Base-by-base conservation (phyloP, 2,888 invertebrate species). In the Entomobrya multifasciata region DNA sequence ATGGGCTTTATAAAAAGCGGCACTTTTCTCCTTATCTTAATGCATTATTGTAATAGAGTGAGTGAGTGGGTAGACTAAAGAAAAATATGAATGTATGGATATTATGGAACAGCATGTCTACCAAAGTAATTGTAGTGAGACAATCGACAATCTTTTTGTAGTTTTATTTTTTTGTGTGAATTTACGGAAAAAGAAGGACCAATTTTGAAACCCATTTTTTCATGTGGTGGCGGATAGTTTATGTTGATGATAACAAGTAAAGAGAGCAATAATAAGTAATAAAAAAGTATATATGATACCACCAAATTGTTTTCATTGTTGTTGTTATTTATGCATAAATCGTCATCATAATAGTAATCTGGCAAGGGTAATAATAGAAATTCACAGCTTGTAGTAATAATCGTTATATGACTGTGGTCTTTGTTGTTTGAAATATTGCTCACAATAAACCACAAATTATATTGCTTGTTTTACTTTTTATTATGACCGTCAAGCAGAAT, bases 371-470 rank as follows among this genome's bases (percentile, higher is more conserved):
- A 72, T 72, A 49, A 72, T 72, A 49, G 76, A 57, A 76, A 76
- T 76, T 81, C 74, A 74, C 82, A 76, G 76, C 74, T 83, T 55
- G 52, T 82, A 74, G 60, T 70, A 65, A 76, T 83, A 74, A 74
- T 83, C 83, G 82, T 83, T 83, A 74, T 76, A 76, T 76, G 4
- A 36, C 36, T 76, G 30, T 41, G 52, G 52, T 49, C 72, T 76
- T 65, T 74, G 60, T 60, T 62, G 55, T 44, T 67, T 25, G 72
- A 79, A 78, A 72, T 78, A 85, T 85, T 85, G 79, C 79, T 57
- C 49, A 60, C 67, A 85, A 85, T 85, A 78, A 85, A 79, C 85
- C 85, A 85, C 85, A 79, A 84, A 72, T 70, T 67, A 79, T 49
- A 72, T 52, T 74, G 72, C 78, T 62, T 62, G 44, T 79, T 47